Conservation (phyloP, 2,888 invertebrate genomes). For the Baccha elongata region DNA sequence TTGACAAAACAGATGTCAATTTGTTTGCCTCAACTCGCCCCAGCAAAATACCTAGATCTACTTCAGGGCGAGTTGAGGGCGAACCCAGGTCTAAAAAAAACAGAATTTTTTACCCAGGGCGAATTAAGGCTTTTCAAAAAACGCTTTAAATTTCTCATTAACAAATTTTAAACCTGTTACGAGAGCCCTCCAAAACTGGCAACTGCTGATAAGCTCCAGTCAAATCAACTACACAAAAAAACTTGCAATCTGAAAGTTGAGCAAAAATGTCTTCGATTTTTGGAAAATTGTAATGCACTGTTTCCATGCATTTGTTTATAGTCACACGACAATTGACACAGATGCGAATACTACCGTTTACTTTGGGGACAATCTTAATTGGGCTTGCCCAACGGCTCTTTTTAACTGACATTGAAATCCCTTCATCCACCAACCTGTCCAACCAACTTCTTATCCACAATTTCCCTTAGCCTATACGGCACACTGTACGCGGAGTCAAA, state of each 20-base stretch:
- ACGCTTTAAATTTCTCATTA: too few species aligned
- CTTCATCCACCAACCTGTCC: constrained; percentile 54
- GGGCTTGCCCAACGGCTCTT: constrained; percentile 75
- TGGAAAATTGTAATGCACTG: constrained; percentile 76
- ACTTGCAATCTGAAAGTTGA: constrained; percentile 68
- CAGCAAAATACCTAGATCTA: too few species aligned
- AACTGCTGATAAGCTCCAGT: constrained; percentile 73
- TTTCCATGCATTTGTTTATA: constrained; percentile 44
- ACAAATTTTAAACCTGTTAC: too few species aligned
- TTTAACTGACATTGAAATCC: constrained; percentile 65
- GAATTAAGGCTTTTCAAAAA: too few species aligned
- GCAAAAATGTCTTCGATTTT: constrained; percentile 76
- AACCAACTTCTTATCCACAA: constrained; percentile 72
- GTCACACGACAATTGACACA: constrained; percentile 77
- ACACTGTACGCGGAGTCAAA: constrained; percentile 73
- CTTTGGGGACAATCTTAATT: constrained; percentile 76
- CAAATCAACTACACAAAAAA: constrained; percentile 69
- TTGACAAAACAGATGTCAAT: too few species aligned
- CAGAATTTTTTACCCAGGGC: too few species aligned
- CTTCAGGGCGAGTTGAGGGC: too few species aligned
- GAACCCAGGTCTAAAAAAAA: too few species aligned
- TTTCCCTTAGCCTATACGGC: constrained; percentile 68
- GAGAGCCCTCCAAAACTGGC: constrained; percentile 58
- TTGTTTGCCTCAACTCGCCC: too few species aligned
- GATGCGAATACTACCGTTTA: constrained; percentile 50